Conservation (phyloP, 1,140 invertebrate genomes). For the Drosophila takahashii region DNA sequence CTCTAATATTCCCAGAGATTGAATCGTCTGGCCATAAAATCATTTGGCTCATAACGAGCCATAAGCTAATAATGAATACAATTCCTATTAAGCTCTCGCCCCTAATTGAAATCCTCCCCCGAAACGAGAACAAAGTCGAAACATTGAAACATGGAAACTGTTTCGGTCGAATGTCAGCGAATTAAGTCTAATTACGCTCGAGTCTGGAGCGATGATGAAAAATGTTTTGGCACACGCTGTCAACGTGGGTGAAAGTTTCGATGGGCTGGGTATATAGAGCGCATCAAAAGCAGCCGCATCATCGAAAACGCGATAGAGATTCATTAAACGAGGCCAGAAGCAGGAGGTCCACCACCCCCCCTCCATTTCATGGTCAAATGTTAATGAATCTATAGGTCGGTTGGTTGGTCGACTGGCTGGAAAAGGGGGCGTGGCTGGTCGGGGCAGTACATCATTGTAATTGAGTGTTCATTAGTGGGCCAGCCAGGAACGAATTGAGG, state of each 20-base stretch:
- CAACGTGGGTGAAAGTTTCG: slow-evolving; percentile 51
- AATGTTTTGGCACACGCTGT: slow-evolving; percentile 72
- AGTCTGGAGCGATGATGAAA: slow-evolving; percentile 56
- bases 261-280: slow-evolving; percentile 5
- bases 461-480: slow-evolving; percentile 81
- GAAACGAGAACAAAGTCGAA: slow-evolving; percentile 16
- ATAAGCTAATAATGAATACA: slow-evolving; percentile 51
- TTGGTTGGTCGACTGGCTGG: slow-evolving; percentile 6
- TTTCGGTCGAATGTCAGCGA: slow-evolving; percentile 66
- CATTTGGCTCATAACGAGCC: slow-evolving; percentile 36
- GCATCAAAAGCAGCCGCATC: slow-evolving; percentile 63
- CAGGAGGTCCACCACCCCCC: neutral
- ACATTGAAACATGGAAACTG: slow-evolving; percentile 29
- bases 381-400: slow-evolving; percentile 66
- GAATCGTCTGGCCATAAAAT: slow-evolving; percentile 37
- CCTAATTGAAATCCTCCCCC: slow-evolving; percentile 42
- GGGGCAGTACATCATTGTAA: slow-evolving; percentile 77
- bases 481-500: slow-evolving; percentile 53
- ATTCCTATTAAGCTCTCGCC: slow-evolving; percentile 35
- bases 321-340: slow-evolving; percentile 62
- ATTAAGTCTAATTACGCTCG: slow-evolving; percentile 73
- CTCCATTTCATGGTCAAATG: slow-evolving; percentile 60
- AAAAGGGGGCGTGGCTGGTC: neutral
- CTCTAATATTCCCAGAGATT: slow-evolving; percentile 25
- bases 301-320: slow-evolving; percentile 68